phyloP scores from a whole-genome alignment of 2,888 invertebrate genomes.

The Cheilosia variabilis region DNA sequence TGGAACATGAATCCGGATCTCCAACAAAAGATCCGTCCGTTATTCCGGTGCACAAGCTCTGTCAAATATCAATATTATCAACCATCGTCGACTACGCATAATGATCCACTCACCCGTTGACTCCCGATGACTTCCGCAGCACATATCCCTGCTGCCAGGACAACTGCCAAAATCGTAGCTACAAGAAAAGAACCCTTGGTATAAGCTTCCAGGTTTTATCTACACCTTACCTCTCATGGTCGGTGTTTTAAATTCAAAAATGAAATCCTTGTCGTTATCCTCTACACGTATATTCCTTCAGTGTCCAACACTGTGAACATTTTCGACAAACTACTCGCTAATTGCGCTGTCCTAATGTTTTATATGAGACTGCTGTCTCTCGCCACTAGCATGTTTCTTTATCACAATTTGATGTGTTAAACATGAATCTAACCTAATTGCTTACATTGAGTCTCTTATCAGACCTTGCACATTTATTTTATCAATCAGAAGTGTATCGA shows the following conservation, averaged over 20 bases:
- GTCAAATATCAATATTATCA: neutral
- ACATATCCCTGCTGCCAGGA: neutral
- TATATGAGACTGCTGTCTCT: neutral
- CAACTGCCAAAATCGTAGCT: neutral
- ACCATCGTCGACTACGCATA: neutral
- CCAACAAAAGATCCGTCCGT: neutral
- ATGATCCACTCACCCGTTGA: neutral
- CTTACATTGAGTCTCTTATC: neutral
- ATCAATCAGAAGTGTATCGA: neutral
- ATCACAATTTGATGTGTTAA: neutral
- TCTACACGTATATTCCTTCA: neutral
- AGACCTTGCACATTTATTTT: no score
- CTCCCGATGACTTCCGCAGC: neutral
- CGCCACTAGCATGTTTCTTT: neutral
- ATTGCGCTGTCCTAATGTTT: neutral
- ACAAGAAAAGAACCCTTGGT: neutral
- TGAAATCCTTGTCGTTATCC: neutral
- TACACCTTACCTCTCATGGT: neutral
- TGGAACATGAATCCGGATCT: neutral
- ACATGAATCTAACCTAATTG: neutral
- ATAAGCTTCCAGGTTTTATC: no score
- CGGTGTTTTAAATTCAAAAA: neutral
- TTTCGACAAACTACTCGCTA: neutral
- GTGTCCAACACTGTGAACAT: neutral
- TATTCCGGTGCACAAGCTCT: neutral